phyloP scores from a whole-genome alignment of 1,140 invertebrate genomes.

The Cepaea nemoralis region DNA sequence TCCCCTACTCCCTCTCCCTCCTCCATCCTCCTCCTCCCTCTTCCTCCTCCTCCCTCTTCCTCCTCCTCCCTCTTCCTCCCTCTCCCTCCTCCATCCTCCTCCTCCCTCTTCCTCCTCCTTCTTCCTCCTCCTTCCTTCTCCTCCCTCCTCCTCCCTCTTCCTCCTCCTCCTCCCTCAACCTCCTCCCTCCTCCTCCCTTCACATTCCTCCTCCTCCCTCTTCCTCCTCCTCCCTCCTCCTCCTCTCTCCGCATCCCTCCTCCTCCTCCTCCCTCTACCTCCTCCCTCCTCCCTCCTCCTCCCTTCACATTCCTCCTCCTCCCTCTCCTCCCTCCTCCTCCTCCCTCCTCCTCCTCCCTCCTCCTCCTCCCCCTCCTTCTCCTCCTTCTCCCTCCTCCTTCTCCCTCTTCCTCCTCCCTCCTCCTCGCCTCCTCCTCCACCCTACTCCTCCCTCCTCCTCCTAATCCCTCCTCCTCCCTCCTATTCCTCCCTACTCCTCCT shows the following conservation, averaged over 20 bases:
- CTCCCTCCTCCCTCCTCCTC: constrained; percentile 19
- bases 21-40: no score
- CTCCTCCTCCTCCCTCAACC: no score
- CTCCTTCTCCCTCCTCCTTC: not conserved
- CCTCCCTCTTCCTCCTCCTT: no score
- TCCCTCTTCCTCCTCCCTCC: not conserved
- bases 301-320: no score
- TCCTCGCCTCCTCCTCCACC: no score
- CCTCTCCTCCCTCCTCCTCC: constrained; percentile 17
- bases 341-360: constrained; percentile 10
- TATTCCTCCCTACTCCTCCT: no score
- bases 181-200: no score
- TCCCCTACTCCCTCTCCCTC: no score
- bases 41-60: not conserved
- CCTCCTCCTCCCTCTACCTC: constrained; percentile 22
- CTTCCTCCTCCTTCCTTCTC: not conserved
- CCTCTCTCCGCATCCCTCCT: constrained; percentile 1
- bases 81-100: no score
- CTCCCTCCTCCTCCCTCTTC: constrained; percentile 1
- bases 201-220: not conserved
- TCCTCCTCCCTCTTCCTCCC: not conserved
- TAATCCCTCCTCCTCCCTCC: no score
- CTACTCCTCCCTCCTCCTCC: no score
- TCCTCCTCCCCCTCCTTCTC: not conserved
- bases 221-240: constrained; percentile 24